A percentile compares a stretch with the other conserved stretches of the same genome.
These are phyloP conservation scores for Asarcornis scutulata DNA, from an alignment of 2,113 vertebrate species.

Conservation along the genomic window DNA sequence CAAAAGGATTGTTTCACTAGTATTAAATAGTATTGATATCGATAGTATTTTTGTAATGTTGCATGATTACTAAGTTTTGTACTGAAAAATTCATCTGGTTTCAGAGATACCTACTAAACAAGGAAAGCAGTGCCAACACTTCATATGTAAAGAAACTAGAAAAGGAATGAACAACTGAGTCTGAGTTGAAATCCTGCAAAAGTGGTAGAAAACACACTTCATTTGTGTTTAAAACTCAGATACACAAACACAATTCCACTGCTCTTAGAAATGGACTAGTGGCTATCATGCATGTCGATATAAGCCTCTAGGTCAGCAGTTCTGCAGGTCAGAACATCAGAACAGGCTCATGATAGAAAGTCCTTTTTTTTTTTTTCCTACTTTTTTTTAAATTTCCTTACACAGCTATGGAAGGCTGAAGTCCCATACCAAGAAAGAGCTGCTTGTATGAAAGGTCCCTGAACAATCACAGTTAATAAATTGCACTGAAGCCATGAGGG, in stretches of 20 bases:
- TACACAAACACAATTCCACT: background rate
- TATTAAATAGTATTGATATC: no score
- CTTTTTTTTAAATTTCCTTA: background rate
- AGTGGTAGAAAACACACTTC: background rate
- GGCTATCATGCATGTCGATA: fast-evolving
- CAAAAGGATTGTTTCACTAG: background rate
- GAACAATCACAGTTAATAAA: conserved; percentile 47
- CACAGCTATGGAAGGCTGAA: background rate
- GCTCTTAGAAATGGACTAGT: background rate
- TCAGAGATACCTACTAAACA: background rate
- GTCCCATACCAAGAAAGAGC: background rate
- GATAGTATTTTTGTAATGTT: background rate
- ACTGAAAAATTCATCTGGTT: background rate
- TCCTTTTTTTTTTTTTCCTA: background rate
- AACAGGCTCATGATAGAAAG: background rate
- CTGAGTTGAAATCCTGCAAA: background rate
- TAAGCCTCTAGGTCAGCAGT: background rate
- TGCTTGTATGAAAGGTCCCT: background rate
- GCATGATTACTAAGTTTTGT: background rate
- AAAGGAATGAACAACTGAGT: background rate
- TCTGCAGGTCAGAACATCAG: background rate
- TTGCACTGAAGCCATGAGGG: background rate
- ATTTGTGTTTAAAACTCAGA: background rate
- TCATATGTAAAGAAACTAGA: background rate
- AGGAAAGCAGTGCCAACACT: background rate